These are phyloP conservation scores for Petrocephalus zakoni DNA, from an alignment of 2,113 vertebrate genomes.

Conservation along the genomic window DNA sequence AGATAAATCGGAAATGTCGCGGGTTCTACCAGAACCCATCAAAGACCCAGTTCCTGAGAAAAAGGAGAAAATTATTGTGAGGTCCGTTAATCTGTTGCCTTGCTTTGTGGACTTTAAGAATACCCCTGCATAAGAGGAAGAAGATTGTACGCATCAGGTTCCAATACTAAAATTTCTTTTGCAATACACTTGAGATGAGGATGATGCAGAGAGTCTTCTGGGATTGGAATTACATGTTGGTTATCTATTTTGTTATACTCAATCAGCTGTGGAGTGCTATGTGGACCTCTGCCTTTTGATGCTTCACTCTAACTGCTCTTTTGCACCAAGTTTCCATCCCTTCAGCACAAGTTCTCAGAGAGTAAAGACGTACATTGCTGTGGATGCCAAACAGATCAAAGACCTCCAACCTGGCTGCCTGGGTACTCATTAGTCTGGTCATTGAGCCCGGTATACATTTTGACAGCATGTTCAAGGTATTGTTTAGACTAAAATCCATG, in stretches of 20 bases:
- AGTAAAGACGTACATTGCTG: not conserved
- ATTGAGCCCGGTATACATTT: not conserved
- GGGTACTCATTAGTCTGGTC: not conserved
- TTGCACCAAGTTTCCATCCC: not conserved
- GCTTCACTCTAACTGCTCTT: not conserved
- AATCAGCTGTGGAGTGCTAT: not conserved
- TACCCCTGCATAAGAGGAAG: not conserved
- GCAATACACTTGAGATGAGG: not conserved
- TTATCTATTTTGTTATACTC: not conserved
- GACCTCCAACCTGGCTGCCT: not conserved
- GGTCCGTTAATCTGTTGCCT: not conserved
- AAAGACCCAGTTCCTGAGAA: not conserved
- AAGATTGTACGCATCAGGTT: not conserved
- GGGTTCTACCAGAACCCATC: not conserved
- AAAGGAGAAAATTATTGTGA: not conserved
- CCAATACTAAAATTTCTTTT: not conserved
- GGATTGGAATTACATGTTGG: not conserved
- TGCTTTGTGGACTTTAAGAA: not conserved
- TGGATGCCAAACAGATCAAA: not conserved
- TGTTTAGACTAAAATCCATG: not conserved
- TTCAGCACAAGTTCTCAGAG: not conserved
- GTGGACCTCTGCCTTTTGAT: not conserved
- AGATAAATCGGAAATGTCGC: not conserved
- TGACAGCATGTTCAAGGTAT: not conserved
- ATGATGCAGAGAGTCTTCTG: not conserved